Percentiles rank a stretch among this genome's conserved stretches.
phyloP scores from a whole-genome alignment of 1,140 invertebrate species.

The Cyclargus thomasi region DNA sequence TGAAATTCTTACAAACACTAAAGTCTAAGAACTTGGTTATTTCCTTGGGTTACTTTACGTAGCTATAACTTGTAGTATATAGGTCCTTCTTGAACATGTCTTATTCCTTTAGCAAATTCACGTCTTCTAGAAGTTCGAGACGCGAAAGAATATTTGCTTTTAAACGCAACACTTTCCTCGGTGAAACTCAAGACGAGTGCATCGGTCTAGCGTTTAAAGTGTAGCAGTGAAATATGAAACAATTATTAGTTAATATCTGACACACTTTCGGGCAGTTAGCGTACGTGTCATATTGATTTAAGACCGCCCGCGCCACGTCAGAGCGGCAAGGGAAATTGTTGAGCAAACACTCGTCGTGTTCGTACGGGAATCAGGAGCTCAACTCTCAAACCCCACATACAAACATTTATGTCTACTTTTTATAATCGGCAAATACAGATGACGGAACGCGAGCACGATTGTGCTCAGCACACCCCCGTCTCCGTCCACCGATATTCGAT shows the following conservation, averaged over 20 bases:
- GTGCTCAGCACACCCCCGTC: no score
- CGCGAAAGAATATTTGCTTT: no score
- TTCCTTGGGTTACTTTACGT: background rate
- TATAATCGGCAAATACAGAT: no score
- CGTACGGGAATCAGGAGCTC: background rate
- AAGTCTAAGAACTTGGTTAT: background rate
- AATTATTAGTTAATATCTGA: background rate
- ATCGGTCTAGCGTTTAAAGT: background rate
- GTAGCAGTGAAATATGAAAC: background rate
- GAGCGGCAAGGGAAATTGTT: slow-evolving; percentile 24
- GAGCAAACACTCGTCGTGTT: slow-evolving; percentile 24
- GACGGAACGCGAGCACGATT: no score
- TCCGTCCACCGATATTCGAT: no score
- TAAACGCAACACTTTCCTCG: background rate
- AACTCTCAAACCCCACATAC: no score
- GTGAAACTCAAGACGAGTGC: background rate
- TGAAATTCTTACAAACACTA: background rate
- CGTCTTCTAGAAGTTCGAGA: no score
- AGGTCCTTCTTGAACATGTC: no score
- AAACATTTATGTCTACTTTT: no score
- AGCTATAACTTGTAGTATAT: no score
- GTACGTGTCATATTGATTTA: slow-evolving; percentile 30
- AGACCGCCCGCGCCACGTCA: slow-evolving; percentile 22
- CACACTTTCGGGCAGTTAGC: slow-evolving; percentile 23
- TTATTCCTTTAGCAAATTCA: no score